Evolutionary conservation across 1,140 invertebrate species (phyloP), one percentile per base, ranked within the genome.

Genomic region (Cepaea nemoralis): DNA sequence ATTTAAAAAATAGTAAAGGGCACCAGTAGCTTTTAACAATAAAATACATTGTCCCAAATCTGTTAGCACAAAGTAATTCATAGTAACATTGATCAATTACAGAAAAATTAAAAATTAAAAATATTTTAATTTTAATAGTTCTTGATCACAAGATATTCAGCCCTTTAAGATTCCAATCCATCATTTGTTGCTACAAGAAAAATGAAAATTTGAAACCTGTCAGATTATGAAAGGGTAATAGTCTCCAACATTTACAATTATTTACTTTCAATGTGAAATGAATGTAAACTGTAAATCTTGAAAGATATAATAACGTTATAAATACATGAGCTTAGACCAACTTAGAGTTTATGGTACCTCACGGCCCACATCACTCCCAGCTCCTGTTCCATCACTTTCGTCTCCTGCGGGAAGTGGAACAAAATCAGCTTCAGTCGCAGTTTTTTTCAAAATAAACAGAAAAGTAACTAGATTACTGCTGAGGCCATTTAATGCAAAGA

Each of bases 321-420:
- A 71, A 81, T 82, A 77, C 73, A 69, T 48, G 39, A 59, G 55
- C 78, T 71, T 80, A 66, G 78, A 73, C 45, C 78, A 78, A 80
- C 77, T 78, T 80, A 80, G 78, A 80, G 78, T 73, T 80, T 80
- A 80, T 80, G 87, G 85, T 84, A 86, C 85, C 85, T 87, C 85
- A 73, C 75, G 77, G 82, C 80, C 74, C 83, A 82, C 78, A 85
- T 85, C 85, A 88, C 88, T 85, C 87, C 85, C 80, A 81, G 86
- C 85, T 87, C 85, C 88, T 87, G 87, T 85, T 86, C 86, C 87
- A 85, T 82, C 85, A 84, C 77, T 84, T 85, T 84, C 84, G 86
- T 87, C 84, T 85, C 85, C 84, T 85, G 88, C 87, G 86, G 88
- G 86, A 63, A 89, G 88, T 84, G 86, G 85, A 89, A 89, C 85